A percentile compares a stretch with the other conserved stretches of the same genome.
phyloP scores from a whole-genome alignment of 2,113 vertebrate species.

The Coturnix japonica region DNA sequence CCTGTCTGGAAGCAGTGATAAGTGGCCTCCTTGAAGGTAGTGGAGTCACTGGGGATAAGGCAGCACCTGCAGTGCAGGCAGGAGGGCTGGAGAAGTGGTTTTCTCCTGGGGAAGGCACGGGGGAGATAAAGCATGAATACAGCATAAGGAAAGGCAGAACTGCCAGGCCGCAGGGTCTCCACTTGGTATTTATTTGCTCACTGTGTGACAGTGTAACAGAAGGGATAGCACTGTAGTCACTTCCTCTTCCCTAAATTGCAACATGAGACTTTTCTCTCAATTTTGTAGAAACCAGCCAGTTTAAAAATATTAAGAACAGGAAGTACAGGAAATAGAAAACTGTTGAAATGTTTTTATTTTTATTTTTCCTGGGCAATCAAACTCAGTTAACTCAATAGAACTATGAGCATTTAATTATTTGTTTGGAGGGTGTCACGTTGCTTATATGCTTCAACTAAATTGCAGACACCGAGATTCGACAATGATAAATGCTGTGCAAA shows the following conservation, averaged over 20 bases:
- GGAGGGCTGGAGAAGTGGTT: not conserved
- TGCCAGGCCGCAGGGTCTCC: not conserved
- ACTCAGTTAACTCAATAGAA: not conserved
- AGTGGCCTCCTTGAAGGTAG: rapidly evolving
- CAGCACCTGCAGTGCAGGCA: not conserved
- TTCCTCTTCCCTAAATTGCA: not conserved
- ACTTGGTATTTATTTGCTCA: not conserved
- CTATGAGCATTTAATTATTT: not conserved
- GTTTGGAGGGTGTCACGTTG: not conserved
- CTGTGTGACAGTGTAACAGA: not conserved
- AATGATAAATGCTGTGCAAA: not conserved
- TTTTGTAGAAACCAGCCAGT: not conserved
- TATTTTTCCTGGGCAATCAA: not conserved
- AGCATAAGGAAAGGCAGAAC: not conserved
- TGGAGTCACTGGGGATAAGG: not conserved
- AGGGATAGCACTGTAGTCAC: not conserved
- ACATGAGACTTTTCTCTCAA: not conserved
- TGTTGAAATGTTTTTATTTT: not conserved
- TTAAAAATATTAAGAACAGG: not conserved
- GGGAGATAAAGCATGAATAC: not conserved
- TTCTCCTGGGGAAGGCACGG: not conserved
- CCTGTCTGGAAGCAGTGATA: not conserved
- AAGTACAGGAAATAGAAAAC: not conserved
- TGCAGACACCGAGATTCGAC: not conserved
- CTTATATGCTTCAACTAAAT: not conserved